phyloP scores from a whole-genome alignment of 1,140 invertebrate genomes.

The Pseudomyrmex gracilis region DNA sequence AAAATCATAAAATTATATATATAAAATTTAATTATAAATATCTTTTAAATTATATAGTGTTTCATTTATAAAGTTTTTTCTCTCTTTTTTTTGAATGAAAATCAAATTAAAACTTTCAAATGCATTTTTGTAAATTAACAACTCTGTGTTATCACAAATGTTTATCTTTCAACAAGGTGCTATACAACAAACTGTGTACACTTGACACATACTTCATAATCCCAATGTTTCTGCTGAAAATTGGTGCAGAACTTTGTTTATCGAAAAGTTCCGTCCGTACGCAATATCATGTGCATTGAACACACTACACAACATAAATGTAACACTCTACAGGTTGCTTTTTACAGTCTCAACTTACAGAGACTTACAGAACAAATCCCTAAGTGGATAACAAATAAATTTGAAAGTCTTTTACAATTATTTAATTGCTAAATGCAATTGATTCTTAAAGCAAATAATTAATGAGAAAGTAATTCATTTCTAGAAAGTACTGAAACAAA shows the following conservation, averaged over 20 bases:
- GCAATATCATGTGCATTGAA: slow-evolving; percentile 67
- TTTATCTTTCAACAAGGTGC: slow-evolving; percentile 79
- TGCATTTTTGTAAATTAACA: slow-evolving; percentile 65
- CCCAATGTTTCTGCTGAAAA: slow-evolving; percentile 58
- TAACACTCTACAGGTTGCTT: slow-evolving; percentile 31
- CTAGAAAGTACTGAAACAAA: neutral
- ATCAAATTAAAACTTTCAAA: slow-evolving; percentile 47
- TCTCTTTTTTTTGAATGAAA: slow-evolving; percentile 28
- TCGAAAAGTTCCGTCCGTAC: slow-evolving; percentile 40
- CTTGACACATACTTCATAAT: slow-evolving; percentile 76
- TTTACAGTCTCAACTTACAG: slow-evolving; percentile 30
- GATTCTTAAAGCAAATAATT: neutral
- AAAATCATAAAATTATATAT: too few species aligned
- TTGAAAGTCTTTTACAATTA: slow-evolving; percentile 21
- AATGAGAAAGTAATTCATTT: slow-evolving; percentile 1
- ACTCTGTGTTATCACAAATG: slow-evolving; percentile 77
- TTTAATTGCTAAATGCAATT: slow-evolving; percentile 34
- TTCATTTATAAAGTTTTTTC: slow-evolving; percentile 11
- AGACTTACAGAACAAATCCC: neutral
- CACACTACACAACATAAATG: slow-evolving; percentile 63
- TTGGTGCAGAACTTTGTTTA: slow-evolving; percentile 51
- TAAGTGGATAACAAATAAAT: too few species aligned
- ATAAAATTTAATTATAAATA: neutral
- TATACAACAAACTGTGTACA: slow-evolving; percentile 82
- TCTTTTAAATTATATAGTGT: neutral